Evolutionary conservation across 2,797 vertebrate species (phyloP).

Genomic region (Nothura maculosa): DNA sequence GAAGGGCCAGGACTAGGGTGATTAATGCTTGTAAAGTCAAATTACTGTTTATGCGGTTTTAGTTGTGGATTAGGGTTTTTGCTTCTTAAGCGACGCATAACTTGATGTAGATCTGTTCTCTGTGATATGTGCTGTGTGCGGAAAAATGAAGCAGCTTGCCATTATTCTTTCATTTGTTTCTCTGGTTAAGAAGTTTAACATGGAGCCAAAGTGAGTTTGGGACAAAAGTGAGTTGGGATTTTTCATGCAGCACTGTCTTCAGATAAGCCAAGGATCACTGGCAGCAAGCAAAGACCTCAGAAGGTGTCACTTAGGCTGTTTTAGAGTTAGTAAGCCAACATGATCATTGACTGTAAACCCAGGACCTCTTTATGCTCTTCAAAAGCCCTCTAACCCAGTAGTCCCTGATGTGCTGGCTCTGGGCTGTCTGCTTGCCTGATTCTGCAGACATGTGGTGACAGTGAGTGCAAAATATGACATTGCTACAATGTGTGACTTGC

Average conservation of each 20-base stretch:
- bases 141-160: background rate
- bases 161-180: background rate
- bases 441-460: background rate
- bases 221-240: background rate
- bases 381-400: background rate
- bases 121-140: background rate
- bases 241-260: background rate
- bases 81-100: background rate
- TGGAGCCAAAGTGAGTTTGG: too few species aligned
- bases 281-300: background rate
- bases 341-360: background rate
- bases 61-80: background rate
- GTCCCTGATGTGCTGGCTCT: background rate
- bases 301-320: background rate
- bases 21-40: background rate
- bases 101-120: background rate
- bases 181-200: background rate
- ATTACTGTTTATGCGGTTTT: background rate
- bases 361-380: background rate
- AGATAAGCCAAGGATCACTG: background rate
- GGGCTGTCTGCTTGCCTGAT: background rate
- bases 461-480: rapidly evolving
- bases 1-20: too few species aligned
- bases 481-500: background rate
- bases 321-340: background rate